Percentiles rank a stretch among this genome's conserved stretches.
phyloP scores from a whole-genome alignment of 2,113 vertebrate species.

The Damaliscus lunatus region DNA sequence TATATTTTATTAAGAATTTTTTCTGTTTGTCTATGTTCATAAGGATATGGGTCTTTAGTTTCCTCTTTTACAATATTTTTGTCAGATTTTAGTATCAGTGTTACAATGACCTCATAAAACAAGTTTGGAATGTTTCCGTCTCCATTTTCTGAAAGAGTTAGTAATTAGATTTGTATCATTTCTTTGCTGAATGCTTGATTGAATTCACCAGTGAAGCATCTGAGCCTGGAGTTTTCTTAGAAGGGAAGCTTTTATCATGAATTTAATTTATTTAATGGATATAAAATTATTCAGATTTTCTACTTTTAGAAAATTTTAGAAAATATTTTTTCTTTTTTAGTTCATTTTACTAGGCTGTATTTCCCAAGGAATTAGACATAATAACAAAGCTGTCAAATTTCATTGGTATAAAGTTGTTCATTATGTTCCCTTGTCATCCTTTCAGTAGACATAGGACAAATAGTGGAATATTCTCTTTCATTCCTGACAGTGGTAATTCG shows the following conservation, averaged over 20 bases:
- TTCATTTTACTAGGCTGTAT: neutral
- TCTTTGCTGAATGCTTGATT: neutral
- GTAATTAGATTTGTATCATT: neutral
- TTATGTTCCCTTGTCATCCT: neutral
- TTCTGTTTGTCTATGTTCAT: neutral
- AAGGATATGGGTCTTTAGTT: neutral
- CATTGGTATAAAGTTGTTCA: neutral
- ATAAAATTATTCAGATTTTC: neutral
- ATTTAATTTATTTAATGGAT: neutral
- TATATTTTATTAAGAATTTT: neutral
- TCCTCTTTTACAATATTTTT: neutral
- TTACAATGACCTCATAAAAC: neutral
- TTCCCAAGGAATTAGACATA: neutral
- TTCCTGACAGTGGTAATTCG: neutral
- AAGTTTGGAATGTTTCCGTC: neutral
- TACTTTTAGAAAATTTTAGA: neutral
- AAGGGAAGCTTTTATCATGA: neutral
- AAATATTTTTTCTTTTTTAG: neutral
- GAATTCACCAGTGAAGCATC: neutral
- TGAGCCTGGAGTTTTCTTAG: neutral
- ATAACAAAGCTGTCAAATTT: neutral
- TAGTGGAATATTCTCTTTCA: neutral
- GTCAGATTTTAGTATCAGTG: neutral
- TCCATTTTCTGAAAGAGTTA: neutral
- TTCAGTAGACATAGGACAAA: neutral